Evolutionary conservation across 1,140 invertebrate species (phyloP), one percentile per base, ranked within the genome.

Genomic region (Diuraphis noxia): DNA sequence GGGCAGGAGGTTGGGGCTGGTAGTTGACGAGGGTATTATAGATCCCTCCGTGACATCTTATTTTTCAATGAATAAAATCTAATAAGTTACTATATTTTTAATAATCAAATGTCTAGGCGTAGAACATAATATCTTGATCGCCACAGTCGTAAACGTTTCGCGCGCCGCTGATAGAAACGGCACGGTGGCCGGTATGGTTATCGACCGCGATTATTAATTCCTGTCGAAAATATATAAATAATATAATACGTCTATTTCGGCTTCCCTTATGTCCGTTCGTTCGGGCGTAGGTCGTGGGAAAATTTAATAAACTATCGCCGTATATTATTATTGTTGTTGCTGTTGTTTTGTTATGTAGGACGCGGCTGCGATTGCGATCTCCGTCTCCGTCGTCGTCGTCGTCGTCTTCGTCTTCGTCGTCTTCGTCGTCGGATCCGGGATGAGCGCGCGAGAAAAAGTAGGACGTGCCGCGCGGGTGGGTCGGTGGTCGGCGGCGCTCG

Each of bases 351-450:
- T 72, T 40, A 90, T 90, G 88, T 90, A 77, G 88, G 63, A 90
- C 88, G 85, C 85, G 72, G 63, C 9, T 21, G 34, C 85, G 88
- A 90, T 90, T 77, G 63, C 41, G 88, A 90, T 90, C 88, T 79
- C 56, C 72, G 63, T n/a, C n/a, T n/a, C n/a, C n/a, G n/a, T 49
- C 46, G 17, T 30, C 56, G 56, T 63, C 56, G 56, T 13, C 30
- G 56, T 63, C 56, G 30, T 63, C 56, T 10, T 56, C 23, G 52
- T 56, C 52, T 1, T n/a, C 25, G 56, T 63, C 56, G 9, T 30
- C 56, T 9, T 13, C 56, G 56, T 56, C 30, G 56, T 9, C 41
- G 88, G 72, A 81, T 90, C 88, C 88, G 88, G 88, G 88, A 90
- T 90, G 88, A 86, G 43, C 88, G 56, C 87, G 5, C 21, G 49